phyloP scores from a whole-genome alignment of 2,797 vertebrate species.

The Chelon labrosus region DNA sequence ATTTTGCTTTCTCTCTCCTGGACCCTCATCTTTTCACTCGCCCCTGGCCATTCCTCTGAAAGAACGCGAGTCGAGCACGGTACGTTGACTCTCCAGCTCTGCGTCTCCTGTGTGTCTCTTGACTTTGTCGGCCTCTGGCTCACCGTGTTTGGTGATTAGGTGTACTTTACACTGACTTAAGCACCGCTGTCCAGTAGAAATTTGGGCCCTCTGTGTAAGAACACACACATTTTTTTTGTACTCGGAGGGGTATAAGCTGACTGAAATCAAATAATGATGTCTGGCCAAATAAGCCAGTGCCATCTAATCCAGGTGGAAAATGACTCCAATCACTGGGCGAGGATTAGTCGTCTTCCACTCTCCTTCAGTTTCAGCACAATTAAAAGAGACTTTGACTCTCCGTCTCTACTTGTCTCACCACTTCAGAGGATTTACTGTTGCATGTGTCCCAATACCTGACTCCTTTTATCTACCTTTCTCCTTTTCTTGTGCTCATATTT shows the following conservation, averaged over 20 bases:
- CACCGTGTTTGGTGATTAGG: constrained; percentile 71
- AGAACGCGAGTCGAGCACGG: constrained; percentile 96
- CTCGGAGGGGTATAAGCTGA: constrained; percentile 60
- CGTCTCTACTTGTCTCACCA: constrained; percentile 50
- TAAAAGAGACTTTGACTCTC: constrained; percentile 86
- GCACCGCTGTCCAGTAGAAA: constrained; percentile 58
- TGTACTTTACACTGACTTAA: constrained; percentile 70
- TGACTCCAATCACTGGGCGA: constrained; percentile 76
- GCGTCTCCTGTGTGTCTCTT: constrained; percentile 44
- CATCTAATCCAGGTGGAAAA: constrained; percentile 86
- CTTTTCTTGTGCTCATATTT: constrained; percentile 15
- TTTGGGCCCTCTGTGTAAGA: constrained; percentile 58
- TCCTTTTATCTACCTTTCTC: constrained; percentile 34
- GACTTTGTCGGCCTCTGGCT: constrained; percentile 53
- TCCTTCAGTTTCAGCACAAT: constrained; percentile 88
- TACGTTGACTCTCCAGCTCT: constrained; percentile 79
- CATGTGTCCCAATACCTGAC: constrained; percentile 48
- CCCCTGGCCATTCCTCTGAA: constrained; percentile 75
- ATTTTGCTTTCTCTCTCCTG: constrained; percentile 73
- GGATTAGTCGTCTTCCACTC: constrained; percentile 80
- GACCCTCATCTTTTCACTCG: constrained; percentile 80
- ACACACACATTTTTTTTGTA: constrained; percentile 69
- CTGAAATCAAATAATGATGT: constrained; percentile 81
- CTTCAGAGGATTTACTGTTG: constrained; percentile 71
- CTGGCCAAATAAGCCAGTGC: constrained; percentile 78